Evolutionary conservation across 2,113 vertebrate species (phyloP), one percentile per base, ranked within the genome.

Genomic region (Urocynchramus pylzowi): DNA sequence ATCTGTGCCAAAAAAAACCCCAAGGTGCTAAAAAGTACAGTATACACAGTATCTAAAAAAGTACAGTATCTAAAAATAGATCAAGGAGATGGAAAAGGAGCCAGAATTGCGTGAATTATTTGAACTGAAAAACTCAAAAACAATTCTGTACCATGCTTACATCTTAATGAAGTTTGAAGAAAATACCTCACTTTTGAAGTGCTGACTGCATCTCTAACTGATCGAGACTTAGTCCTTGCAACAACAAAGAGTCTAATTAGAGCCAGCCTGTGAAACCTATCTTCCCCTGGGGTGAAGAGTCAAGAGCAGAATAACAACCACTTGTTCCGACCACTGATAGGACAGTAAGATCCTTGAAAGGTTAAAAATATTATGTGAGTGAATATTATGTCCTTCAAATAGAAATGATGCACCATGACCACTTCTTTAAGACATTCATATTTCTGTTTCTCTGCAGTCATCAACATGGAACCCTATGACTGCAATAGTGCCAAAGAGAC

Each of bases 391-490:
- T 54, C 42, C 84, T 84, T 71, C 79, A 91, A 69, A 89, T 54
- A 92, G 85, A 63, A 84, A 93, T 0, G 24, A 82, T 60, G 50
- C 45, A 50, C 80, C 5, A 1, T 26, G 39, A 76, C 57, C 57
- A 21, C 35, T 82, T 69, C 70, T 87, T 87, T 42, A 95, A 94
- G 83, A 84, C n/a, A 50, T 42, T 71, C 80, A 3, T 77, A 75
- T 75, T 92, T 91, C 65, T 89, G 47, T 37, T 90, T 68, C 83
- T 68, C 79, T 95, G 86, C 86, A 92, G 76, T 76, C 84, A 87
- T 39, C 69, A 81, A 50, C 64, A 68, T 42, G 86, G 79, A 96
- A 84, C 37, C 27, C 50, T 1, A 3, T 0, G 1, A 64, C 90
- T 56, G 56, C 68, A 75, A n/a, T 61, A 59, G 47, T 42, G 49